These are phyloP conservation scores for Hydrolagus affinis DNA, from an alignment of 2,113 vertebrate species.

Conservation along the genomic window DNA sequence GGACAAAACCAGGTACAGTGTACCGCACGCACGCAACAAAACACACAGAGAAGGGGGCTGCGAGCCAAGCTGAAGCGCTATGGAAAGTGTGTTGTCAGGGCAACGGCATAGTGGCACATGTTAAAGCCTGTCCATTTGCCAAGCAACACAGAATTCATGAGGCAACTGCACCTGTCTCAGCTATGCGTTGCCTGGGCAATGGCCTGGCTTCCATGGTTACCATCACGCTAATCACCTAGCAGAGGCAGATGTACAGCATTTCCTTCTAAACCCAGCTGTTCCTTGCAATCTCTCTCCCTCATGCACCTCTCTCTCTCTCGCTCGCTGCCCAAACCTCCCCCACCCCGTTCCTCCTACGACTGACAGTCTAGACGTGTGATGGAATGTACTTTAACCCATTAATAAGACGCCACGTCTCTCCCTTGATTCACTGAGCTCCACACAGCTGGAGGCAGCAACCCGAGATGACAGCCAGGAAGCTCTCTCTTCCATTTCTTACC, in stretches of 20 bases:
- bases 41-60: conserved; percentile 43
- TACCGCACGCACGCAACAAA: conserved; percentile 16
- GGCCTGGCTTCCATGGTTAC: conserved; percentile 61
- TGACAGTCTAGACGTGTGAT: conserved; percentile 66
- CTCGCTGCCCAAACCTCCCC: too few relatives aligned
- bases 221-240: conserved; percentile 69
- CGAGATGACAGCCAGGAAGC: background rate
- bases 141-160: conserved; percentile 68
- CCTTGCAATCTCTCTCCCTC: conserved; percentile 40
- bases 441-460: background rate
- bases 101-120: conserved; percentile 70
- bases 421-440: background rate
- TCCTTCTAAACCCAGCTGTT: conserved; percentile 56
- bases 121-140: conserved; percentile 76
- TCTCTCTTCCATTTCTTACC: background rate
- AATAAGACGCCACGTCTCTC: background rate
- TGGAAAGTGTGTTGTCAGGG: conserved; percentile 72
- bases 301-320: too few relatives aligned
- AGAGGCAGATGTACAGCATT: conserved; percentile 62
- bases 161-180: conserved; percentile 68
- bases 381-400: conserved; percentile 59
- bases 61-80: conserved; percentile 67
- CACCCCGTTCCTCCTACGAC: conserved; percentile 46
- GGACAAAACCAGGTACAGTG: conserved; percentile 50
- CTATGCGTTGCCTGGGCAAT: conserved; percentile 68